A percentile compares a stretch with the other conserved stretches of the same genome.
Conservation (phyloP, 1,140 invertebrate genomes). For the Aporrectodea caliginosa region DNA sequence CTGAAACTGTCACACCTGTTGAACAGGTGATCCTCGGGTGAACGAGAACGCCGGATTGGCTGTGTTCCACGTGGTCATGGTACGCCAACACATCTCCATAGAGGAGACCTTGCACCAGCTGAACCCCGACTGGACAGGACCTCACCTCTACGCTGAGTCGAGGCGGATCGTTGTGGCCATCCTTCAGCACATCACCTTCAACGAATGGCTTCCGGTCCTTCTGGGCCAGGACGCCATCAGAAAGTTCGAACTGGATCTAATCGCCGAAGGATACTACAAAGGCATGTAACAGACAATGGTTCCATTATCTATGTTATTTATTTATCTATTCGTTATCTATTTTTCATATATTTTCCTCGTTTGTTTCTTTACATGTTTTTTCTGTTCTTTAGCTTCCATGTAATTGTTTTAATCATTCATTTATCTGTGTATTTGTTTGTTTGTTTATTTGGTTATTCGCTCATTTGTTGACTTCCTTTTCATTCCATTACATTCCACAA, state of each 20-base stretch:
- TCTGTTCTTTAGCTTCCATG: too few relatives aligned
- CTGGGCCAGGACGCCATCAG: conserved; percentile 29
- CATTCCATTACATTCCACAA: too few relatives aligned
- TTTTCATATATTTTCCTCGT: too few relatives aligned
- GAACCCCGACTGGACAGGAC: conserved; percentile 76
- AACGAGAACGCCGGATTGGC: conserved; percentile 66
- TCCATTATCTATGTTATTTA: too few relatives aligned
- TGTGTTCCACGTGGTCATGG: conserved; percentile 52
- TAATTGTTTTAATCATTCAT: too few relatives aligned
- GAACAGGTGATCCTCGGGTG: conserved; percentile 72
- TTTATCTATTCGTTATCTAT: too few relatives aligned
- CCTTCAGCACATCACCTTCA: conserved; percentile 42
- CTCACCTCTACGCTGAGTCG: conserved; percentile 63
- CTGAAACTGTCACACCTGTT: too few relatives aligned
- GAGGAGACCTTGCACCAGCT: conserved; percentile 39
- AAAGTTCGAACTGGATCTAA: conserved; percentile 63
- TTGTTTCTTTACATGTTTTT: too few relatives aligned
- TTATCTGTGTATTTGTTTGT: too few relatives aligned
- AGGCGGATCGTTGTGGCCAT: conserved; percentile 44
- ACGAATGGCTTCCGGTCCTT: conserved; percentile 46
- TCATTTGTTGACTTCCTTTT: too few relatives aligned
- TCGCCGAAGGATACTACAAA: neutral
- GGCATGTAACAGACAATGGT: too few relatives aligned
- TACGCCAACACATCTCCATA: conserved; percentile 48
- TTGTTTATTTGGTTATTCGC: too few relatives aligned